Percentiles rank a stretch among this genome's conserved stretches.
Conservation (phyloP, 2,888 invertebrate genomes). For the Tinea pellionella region DNA sequence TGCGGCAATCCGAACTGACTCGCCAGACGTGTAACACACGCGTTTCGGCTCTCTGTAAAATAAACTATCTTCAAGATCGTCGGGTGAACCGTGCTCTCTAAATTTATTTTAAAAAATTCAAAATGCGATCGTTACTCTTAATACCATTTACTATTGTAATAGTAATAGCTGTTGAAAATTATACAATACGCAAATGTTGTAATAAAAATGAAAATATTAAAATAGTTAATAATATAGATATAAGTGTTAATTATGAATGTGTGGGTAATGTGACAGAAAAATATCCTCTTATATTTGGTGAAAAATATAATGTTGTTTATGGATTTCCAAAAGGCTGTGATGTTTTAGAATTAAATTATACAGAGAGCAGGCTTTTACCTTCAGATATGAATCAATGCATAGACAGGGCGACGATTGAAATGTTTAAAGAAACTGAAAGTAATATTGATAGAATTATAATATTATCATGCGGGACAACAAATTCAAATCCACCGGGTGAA, state of each 20-base stretch:
- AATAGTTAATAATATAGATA: slow-evolving; percentile 29
- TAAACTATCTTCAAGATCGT: neutral
- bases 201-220: slow-evolving; percentile 36
- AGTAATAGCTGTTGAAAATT: neutral
- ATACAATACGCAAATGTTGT: slow-evolving; percentile 50
- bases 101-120: neutral
- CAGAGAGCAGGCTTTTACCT: slow-evolving; percentile 19
- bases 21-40: neutral
- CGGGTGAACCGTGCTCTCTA: neutral
- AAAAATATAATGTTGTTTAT: slow-evolving; percentile 28
- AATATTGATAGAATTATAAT: neutral
- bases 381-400: slow-evolving; percentile 25
- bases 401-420: slow-evolving; percentile 41
- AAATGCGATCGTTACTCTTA: neutral
- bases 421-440: slow-evolving; percentile 34
- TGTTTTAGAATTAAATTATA: slow-evolving; percentile 25
- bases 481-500: neutral
- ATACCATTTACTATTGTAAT: neutral
- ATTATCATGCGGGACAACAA: neutral
- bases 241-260: slow-evolving; percentile 33
- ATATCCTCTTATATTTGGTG: slow-evolving; percentile 33
- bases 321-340: slow-evolving; percentile 41
- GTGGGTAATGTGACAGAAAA: slow-evolving; percentile 4
- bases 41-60: neutral
- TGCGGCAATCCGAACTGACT: neutral